Conservation (phyloP, 2,113 vertebrate species). For the Oophaga pumilio region DNA sequence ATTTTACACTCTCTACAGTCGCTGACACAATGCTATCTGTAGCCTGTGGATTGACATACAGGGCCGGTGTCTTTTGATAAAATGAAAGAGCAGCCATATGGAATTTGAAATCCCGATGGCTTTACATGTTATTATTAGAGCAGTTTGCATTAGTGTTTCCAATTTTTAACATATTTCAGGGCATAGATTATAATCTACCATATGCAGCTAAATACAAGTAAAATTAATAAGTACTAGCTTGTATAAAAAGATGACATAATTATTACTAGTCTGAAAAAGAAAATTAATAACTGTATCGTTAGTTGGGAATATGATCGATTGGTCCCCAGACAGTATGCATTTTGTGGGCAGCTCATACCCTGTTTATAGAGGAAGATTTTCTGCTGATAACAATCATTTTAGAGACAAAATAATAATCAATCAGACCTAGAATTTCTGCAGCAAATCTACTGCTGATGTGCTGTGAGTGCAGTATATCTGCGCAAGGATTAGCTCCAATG, state of each 20-base stretch:
- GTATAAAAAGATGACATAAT: background rate
- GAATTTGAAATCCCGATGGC: background rate
- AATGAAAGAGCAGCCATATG: background rate
- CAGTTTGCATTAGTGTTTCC: background rate
- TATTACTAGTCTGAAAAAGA: background rate
- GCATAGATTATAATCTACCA: background rate
- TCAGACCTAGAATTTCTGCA: no score
- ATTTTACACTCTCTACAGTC: background rate
- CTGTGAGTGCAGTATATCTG: no score
- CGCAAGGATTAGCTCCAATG: no score
- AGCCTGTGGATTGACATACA: background rate
- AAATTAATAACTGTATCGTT: background rate
- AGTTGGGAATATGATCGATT: background rate
- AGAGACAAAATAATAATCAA: no score
- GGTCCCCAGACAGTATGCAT: no score
- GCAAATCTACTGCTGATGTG: no score
- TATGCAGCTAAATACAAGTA: background rate
- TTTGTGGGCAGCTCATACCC: no score
- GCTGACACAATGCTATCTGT: background rate
- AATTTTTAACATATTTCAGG: background rate
- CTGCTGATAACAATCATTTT: no score
- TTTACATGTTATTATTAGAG: background rate
- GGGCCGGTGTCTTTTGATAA: background rate
- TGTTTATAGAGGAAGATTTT: no score
- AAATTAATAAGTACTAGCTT: background rate